Evolutionary conservation across 2,888 invertebrate species (phyloP).

Genomic region (Yponomeuta evonymella): DNA sequence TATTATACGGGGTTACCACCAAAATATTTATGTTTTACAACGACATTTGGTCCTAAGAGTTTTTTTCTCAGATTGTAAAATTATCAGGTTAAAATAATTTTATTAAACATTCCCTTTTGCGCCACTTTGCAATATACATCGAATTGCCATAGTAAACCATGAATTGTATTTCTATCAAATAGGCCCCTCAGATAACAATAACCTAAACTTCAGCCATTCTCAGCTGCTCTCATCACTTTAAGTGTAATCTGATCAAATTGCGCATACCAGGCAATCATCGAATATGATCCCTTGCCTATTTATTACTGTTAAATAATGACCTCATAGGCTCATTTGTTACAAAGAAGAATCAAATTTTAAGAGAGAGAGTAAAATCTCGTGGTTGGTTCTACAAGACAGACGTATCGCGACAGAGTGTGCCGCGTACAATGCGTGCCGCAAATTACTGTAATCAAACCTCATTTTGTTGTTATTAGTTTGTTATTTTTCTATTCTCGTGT

Average conservation of each 20-base stretch:
- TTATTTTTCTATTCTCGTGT: slow-evolving; percentile 22
- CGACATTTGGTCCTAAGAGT: too few relatives aligned
- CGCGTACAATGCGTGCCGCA: slow-evolving; percentile 22
- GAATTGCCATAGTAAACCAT: too few relatives aligned
- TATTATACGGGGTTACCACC: too few relatives aligned
- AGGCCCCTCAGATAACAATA: background rate
- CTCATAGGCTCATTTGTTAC: background rate
- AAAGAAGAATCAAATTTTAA: slow-evolving; percentile 8
- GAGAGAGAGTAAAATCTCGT: slow-evolving; percentile 13
- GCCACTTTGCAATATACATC: too few relatives aligned
- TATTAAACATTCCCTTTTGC: too few relatives aligned
- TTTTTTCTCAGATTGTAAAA: too few relatives aligned
- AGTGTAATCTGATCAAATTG: background rate
- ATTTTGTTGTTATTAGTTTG: slow-evolving; percentile 23
- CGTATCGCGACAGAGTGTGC: background rate
- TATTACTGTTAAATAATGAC: slow-evolving; percentile 1
- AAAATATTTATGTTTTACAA: too few relatives aligned
- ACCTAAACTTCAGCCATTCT: background rate
- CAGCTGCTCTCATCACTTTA: background rate
- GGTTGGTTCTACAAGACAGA: background rate
- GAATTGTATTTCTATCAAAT: too few relatives aligned
- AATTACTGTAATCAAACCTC: slow-evolving; percentile 23
- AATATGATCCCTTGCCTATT: background rate
- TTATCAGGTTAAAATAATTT: too few relatives aligned
- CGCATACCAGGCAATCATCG: background rate